Evolutionary conservation across 35 echinoderm and acorn worm genomes (phyloP).

Genomic region (Eucidaris tribuloides): DNA sequence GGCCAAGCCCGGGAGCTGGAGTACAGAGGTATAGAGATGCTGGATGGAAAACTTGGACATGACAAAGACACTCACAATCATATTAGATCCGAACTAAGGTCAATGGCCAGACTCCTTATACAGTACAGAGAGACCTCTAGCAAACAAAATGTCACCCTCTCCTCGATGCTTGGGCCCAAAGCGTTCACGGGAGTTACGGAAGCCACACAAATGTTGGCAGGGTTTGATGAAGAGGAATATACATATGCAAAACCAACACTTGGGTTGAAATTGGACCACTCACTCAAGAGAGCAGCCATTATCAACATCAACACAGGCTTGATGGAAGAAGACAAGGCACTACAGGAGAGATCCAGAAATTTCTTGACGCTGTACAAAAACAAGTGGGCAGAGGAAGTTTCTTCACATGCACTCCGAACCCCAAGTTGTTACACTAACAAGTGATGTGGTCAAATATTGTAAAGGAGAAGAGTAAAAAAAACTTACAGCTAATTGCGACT

Average conservation of each 20-base stretch:
- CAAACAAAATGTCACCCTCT: background rate
- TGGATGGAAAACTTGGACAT: too few species aligned
- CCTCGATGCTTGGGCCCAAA: background rate
- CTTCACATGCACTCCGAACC: background rate
- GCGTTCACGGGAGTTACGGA: background rate
- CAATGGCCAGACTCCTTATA: background rate
- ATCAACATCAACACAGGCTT: background rate
- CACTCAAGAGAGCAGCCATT: background rate
- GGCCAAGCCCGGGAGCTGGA: too few species aligned
- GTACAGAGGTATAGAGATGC: too few species aligned
- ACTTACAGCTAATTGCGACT: background rate
- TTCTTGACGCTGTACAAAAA: background rate
- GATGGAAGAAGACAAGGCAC: background rate
- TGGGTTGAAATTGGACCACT: background rate
- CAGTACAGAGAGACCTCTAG: background rate
- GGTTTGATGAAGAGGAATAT: background rate
- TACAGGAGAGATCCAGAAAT: background rate
- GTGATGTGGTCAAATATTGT: background rate
- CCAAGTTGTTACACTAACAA: background rate
- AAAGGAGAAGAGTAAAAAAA: background rate
- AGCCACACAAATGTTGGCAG: background rate
- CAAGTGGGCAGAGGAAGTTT: constrained; percentile 15
- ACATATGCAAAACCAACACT: background rate
- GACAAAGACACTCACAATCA: background rate
- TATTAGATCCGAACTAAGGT: background rate